phyloP scores from a whole-genome alignment of 2,797 vertebrate species.

The Eospalax fontanierii region DNA sequence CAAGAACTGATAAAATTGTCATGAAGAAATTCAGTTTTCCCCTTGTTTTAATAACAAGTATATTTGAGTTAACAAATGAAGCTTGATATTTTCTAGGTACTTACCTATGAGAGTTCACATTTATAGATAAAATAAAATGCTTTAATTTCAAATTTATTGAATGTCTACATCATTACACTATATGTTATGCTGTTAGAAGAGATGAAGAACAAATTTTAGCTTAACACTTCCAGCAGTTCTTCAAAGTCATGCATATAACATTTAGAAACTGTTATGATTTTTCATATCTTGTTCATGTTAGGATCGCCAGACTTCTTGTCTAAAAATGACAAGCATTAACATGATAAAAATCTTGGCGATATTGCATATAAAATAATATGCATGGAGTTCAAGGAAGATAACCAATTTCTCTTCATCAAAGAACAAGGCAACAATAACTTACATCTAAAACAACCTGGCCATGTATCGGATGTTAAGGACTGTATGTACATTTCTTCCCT shows the following conservation, averaged over 20 bases:
- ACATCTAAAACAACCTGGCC: neutral
- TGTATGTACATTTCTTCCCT: neutral
- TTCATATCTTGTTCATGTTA: slow-evolving; percentile 23
- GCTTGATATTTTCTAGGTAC: slow-evolving; percentile 63
- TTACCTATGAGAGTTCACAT: slow-evolving; percentile 58
- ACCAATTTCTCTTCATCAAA: slow-evolving; percentile 30
- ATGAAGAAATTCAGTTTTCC: slow-evolving; percentile 61
- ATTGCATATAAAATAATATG: neutral
- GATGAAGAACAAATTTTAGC: slow-evolving; percentile 53
- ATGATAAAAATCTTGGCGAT: neutral
- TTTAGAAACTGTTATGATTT: slow-evolving; percentile 24
- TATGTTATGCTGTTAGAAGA: slow-evolving; percentile 41
- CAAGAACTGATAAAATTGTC: slow-evolving; percentile 45
- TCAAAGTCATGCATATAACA: neutral
- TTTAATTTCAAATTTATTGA: slow-evolving; percentile 69
- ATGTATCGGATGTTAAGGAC: neutral
- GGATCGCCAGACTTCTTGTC: neutral
- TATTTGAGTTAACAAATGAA: slow-evolving; percentile 63
- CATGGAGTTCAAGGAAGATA: neutral
- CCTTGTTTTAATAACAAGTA: slow-evolving; percentile 53
- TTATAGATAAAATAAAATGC: slow-evolving; percentile 70
- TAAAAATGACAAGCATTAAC: neutral
- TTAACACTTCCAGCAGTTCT: slow-evolving; percentile 32
- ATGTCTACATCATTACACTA: neutral
- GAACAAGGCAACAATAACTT: neutral